These are phyloP conservation scores for Chloebia gouldiae DNA, from an alignment of 2,113 vertebrate species.

Conservation along the genomic window DNA sequence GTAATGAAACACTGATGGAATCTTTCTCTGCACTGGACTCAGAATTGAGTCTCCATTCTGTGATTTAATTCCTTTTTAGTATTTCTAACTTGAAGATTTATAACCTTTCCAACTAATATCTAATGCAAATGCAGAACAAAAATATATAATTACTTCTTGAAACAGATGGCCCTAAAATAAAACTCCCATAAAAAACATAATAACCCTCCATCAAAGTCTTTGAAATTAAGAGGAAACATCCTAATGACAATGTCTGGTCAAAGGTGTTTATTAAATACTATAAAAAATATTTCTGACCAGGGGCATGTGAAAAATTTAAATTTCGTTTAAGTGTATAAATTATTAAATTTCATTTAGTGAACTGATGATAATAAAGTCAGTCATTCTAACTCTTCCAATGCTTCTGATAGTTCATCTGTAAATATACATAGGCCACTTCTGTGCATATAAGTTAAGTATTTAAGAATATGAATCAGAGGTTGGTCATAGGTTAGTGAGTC, in stretches of 20 bases:
- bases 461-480: not conserved
- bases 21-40: not conserved
- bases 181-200: not conserved
- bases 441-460: not conserved
- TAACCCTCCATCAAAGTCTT: not conserved
- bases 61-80: not conserved
- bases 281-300: not conserved
- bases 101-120: not conserved
- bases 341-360: not conserved
- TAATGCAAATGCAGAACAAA: not conserved
- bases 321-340: not conserved
- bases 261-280: not conserved
- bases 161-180: not conserved
- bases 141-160: not conserved
- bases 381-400: not conserved
- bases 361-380: no score
- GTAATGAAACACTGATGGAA: not conserved
- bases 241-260: not conserved
- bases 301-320: fast-evolving
- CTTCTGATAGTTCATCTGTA: not conserved
- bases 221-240: not conserved
- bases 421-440: not conserved
- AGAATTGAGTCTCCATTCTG: not conserved
- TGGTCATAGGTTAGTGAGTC: not conserved
- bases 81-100: not conserved